Conservation (phyloP, 1,140 invertebrate species). For the Thrips palmi region DNA sequence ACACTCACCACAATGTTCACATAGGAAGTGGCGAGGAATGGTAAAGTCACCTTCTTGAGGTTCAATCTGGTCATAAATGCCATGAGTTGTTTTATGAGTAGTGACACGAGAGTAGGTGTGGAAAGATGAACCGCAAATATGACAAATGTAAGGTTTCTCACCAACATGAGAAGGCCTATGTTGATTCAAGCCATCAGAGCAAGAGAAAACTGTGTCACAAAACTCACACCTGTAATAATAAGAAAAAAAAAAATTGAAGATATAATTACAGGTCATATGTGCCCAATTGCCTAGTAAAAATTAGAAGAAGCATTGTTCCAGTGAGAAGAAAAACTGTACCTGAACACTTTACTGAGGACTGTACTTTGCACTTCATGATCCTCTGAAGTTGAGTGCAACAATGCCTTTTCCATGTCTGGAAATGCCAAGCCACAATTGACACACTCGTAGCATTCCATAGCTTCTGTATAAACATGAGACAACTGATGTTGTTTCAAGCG, state of each 20-base stretch:
- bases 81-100: constrained; percentile 30
- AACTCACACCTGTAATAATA: constrained; percentile 11
- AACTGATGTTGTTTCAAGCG: constrained; percentile 22
- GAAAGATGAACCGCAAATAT: constrained; percentile 29
- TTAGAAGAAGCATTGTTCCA: constrained; percentile 4
- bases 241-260: constrained; percentile 8
- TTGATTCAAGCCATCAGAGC: constrained; percentile 24
- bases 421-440: too few relatives aligned
- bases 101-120: constrained; percentile 29
- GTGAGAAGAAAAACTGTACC: too few relatives aligned
- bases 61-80: constrained; percentile 19
- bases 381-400: too few relatives aligned
- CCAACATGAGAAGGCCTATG: constrained; percentile 25
- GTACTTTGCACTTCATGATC: too few relatives aligned
- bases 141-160: constrained; percentile 26
- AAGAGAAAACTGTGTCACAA: constrained; percentile 23
- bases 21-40: constrained; percentile 9
- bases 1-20: too few relatives aligned
- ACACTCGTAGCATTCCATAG: not conserved
- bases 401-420: too few relatives aligned
- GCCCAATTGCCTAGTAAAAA: constrained; percentile 7
- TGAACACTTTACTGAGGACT: too few relatives aligned
- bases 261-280: constrained; percentile 7
- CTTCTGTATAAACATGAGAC: constrained; percentile 18
- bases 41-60: not conserved